Conservation (phyloP, 2,797 vertebrate species). For the Platyrinchus mystaceus region DNA sequence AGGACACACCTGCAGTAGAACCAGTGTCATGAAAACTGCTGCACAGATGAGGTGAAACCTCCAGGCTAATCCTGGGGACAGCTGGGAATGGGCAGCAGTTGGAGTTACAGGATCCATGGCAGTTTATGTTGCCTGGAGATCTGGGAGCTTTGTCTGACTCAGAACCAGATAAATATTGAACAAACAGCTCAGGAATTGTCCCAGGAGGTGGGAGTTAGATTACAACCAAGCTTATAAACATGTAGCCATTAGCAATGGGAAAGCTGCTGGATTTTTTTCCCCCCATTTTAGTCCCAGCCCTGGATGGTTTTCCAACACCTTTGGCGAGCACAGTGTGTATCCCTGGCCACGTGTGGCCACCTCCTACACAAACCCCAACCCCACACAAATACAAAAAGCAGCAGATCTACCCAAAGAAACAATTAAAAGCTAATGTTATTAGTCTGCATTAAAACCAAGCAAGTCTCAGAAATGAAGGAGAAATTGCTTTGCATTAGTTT, state of each 20-base stretch:
- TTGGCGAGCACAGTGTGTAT: background rate
- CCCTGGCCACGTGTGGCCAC: rapidly evolving
- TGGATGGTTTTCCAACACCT: background rate
- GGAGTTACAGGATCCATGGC: background rate
- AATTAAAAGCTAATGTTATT: background rate
- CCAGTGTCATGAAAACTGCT: background rate
- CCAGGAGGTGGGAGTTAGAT: background rate
- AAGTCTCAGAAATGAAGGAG: background rate
- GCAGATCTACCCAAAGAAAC: background rate
- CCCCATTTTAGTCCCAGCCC: background rate
- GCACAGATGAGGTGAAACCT: background rate
- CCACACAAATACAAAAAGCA: background rate
- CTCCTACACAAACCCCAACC: background rate
- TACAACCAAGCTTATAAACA: background rate
- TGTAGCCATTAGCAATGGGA: background rate
- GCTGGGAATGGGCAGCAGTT: background rate
- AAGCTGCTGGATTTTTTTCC: background rate
- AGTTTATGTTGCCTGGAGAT: background rate
- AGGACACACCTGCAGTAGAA: background rate
- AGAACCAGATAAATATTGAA: background rate
- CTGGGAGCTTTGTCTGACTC: background rate
- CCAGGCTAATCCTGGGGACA: background rate
- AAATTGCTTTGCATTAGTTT: background rate
- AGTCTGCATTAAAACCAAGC: background rate
- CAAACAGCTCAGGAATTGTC: slow-evolving; percentile 15